A percentile compares a stretch with the other conserved stretches of the same genome.
Conservation (phyloP, 2,113 vertebrate genomes). For the Thunnus thynnus region DNA sequence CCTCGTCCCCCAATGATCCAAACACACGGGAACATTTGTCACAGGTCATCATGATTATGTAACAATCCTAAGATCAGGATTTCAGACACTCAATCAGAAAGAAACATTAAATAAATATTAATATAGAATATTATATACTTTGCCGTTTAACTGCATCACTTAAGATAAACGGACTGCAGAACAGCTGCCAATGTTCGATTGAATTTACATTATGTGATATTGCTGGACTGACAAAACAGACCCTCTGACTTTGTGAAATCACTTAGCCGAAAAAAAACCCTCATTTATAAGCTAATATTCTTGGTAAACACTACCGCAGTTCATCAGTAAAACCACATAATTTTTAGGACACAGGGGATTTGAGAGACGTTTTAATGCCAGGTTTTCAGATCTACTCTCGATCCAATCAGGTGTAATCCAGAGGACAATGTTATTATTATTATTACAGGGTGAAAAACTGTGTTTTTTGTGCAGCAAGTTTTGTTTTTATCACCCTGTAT, state of each 20-base stretch:
- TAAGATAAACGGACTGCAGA: not conserved
- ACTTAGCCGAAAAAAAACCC: not conserved
- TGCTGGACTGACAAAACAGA: constrained; percentile 7
- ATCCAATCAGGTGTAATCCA: constrained; percentile 52
- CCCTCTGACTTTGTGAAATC: not conserved
- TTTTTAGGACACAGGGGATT: constrained; percentile 45
- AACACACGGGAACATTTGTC: constrained; percentile 7
- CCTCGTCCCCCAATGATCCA: not conserved
- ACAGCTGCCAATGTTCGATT: constrained; percentile 3
- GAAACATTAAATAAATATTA: not conserved
- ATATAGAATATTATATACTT: too few species aligned
- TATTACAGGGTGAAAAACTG: not conserved
- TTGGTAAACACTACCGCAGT: not conserved
- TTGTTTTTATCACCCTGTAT: constrained; percentile 34
- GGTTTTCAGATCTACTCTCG: constrained; percentile 40
- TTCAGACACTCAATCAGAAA: constrained; percentile 12
- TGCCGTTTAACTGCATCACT: too few species aligned
- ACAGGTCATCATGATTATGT: constrained; percentile 13
- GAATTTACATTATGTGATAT: not conserved
- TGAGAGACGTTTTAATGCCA: constrained; percentile 32
- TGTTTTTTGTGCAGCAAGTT: constrained; percentile 26
- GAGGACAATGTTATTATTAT: constrained; percentile 15
- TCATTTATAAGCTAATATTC: not conserved
- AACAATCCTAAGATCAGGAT: constrained; percentile 20
- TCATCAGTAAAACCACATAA: constrained; percentile 4